Evolutionary conservation across 2,113 vertebrate species (phyloP), one percentile per base, ranked within the genome.

Genomic region (Turnix velox): DNA sequence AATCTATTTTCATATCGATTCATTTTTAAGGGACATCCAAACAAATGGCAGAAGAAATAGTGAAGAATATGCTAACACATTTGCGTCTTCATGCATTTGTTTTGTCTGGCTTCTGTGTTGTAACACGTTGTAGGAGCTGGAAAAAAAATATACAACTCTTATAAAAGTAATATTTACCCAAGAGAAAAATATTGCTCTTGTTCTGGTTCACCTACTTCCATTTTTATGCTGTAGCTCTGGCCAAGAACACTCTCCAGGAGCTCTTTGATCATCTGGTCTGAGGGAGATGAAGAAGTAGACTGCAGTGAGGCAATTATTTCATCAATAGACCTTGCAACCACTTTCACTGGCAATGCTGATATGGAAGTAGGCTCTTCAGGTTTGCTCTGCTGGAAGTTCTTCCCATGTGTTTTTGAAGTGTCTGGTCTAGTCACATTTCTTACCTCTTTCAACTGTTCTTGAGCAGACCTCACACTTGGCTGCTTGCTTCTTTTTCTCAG

Each of bases 231-330:
- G 93, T 95, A 98, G 84, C 87, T 97, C 92, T 96, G 93, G 59
- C 98, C 97, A 78, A 98, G 96, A 87, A 98, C 90, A 89, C 97
- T 96, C 95, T 97, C 93, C 49, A 90, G 95, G 94, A 97, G 97
- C 69, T 97, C 97, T 96, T 93, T 97, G 94, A 98, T 97, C 89
- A 3, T 96, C 84, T 95, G 61, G 81, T 98, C 97, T 27, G 96
- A 95, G 35, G 94, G 90, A 88, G 90, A 94, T 73, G 92, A 94
- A 59, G 89, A 83, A 90, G 97, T 93, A 54, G 95, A 97, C 95
- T 95, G 96, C 90, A 96, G 93, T 28, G 97, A 98, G 72, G 95
- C 96, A 81, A 97, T 97, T 94, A 98, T 97, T 95, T 98, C 97
- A 95, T 98, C 97, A 66, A 96, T 94, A 91, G 94, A 96, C 48